phyloP scores from a whole-genome alignment of 2,888 invertebrate genomes.

The Drosophila multiciliata region DNA sequence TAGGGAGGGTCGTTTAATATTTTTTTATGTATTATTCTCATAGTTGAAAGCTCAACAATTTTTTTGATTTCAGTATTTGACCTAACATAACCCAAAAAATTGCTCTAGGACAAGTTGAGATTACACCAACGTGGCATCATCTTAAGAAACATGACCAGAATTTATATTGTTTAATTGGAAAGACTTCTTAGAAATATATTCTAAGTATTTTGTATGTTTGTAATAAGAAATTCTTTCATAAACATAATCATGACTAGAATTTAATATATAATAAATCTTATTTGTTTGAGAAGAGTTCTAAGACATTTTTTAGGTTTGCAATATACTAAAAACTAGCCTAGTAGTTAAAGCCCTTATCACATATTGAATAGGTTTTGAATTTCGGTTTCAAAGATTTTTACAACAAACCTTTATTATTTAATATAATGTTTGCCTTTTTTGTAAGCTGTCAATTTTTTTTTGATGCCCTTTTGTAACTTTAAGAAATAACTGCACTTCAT shows the following conservation, averaged over 20 bases:
- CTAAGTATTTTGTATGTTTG: neutral
- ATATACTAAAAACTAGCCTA: neutral
- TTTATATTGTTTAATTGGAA: neutral
- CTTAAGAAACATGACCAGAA: neutral
- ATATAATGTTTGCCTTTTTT: neutral
- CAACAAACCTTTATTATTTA: neutral
- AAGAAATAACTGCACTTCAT: neutral
- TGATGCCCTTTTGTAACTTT: conserved; percentile 2
- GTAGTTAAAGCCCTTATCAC: neutral
- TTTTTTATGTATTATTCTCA: neutral
- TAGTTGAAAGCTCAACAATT: neutral
- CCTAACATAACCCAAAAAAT: neutral
- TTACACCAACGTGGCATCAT: neutral
- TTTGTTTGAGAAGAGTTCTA: neutral
- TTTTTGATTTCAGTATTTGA: neutral
- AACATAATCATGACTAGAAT: neutral
- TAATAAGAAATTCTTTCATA: no score
- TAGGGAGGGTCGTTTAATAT: conserved; percentile 14
- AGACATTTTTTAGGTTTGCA: neutral
- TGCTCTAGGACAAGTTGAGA: neutral
- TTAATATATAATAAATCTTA: neutral
- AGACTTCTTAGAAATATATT: neutral
- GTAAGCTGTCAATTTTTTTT: neutral
- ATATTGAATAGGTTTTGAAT: neutral
- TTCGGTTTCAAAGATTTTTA: neutral